Conservation (phyloP, 2,888 invertebrate species). For the Amphipyra berbera region DNA sequence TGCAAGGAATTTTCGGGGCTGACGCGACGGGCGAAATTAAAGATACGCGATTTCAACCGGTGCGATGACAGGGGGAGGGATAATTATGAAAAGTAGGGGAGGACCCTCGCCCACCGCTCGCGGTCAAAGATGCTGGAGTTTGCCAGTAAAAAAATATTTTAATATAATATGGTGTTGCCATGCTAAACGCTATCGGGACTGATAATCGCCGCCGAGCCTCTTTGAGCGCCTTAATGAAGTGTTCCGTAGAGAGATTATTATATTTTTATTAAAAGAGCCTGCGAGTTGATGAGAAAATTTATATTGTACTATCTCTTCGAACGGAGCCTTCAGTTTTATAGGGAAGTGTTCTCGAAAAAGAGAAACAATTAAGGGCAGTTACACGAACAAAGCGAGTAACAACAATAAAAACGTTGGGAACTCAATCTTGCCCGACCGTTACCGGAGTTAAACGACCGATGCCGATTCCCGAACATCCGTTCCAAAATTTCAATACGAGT, state of each 20-base stretch:
- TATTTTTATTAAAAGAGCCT: slow-evolving; percentile 80
- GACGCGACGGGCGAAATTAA: slow-evolving; percentile 71
- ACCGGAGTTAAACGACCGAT: slow-evolving; percentile 74
- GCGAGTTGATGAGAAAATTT: slow-evolving; percentile 74
- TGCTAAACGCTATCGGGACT: slow-evolving; percentile 79
- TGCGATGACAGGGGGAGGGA: slow-evolving; percentile 73
- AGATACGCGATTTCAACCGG: slow-evolving; percentile 74
- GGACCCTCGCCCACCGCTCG: slow-evolving; percentile 56
- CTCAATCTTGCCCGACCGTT: slow-evolving; percentile 77
- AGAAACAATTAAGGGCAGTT: slow-evolving; percentile 76
- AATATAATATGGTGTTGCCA: slow-evolving; percentile 81
- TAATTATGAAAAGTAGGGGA: slow-evolving; percentile 79
- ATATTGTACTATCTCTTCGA: slow-evolving; percentile 67
- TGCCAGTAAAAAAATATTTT: slow-evolving; percentile 74
- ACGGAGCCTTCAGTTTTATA: slow-evolving; percentile 53
- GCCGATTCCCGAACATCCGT: slow-evolving; percentile 75
- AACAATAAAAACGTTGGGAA: slow-evolving; percentile 79
- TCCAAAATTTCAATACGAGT: slow-evolving; percentile 83
- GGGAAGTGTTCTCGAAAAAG: slow-evolving; percentile 64
- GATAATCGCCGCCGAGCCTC: slow-evolving; percentile 83
- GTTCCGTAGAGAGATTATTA: slow-evolving; percentile 79
- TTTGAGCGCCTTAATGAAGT: slow-evolving; percentile 84
- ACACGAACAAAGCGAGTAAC: slow-evolving; percentile 78
- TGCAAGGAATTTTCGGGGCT: slow-evolving; percentile 68
- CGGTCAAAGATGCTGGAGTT: slow-evolving; percentile 72